Evolutionary conservation across 1,140 invertebrate species (phyloP).

Genomic region (Cyrtorhinus lividipennis): DNA sequence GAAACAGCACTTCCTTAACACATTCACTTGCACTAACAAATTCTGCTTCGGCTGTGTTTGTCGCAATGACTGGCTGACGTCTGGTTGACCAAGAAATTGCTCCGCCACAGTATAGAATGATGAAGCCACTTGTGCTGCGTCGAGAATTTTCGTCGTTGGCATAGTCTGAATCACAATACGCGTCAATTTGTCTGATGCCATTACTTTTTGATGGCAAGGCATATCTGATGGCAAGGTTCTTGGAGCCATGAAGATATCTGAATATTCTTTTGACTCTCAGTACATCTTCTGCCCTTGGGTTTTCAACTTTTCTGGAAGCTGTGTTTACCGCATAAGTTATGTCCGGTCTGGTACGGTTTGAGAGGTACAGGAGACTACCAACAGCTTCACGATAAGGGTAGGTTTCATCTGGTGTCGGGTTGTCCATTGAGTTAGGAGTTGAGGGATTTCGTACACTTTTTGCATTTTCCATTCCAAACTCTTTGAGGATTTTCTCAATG

Average conservation of each 20-base stretch:
- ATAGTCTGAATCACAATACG: slow-evolving; percentile 19
- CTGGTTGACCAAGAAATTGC: slow-evolving; percentile 19
- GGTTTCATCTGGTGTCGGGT: neutral
- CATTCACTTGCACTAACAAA: slow-evolving; percentile 16
- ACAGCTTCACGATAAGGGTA: slow-evolving; percentile 25
- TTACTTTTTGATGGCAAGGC: no score
- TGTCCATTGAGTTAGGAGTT: slow-evolving; percentile 6
- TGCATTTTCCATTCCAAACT: slow-evolving; percentile 1
- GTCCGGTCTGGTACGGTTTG: slow-evolving; percentile 28
- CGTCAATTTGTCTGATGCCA: neutral
- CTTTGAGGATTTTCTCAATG: slow-evolving; percentile 3
- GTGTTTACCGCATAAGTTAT: slow-evolving; percentile 28
- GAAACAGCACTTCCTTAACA: slow-evolving; percentile 20
- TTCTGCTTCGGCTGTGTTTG: slow-evolving; percentile 18
- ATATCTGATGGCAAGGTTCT: slow-evolving; percentile 10
- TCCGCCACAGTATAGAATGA: slow-evolving; percentile 17
- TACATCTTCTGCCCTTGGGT: slow-evolving; percentile 2
- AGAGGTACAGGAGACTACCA: slow-evolving; percentile 28
- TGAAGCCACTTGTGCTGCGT: slow-evolving; percentile 17
- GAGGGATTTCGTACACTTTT: slow-evolving; percentile 1
- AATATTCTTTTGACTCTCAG: slow-evolving; percentile 18
- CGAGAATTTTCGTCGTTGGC: slow-evolving; percentile 9
- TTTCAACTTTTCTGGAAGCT: slow-evolving; percentile 19
- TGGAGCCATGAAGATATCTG: slow-evolving; percentile 19
- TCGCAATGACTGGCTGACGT: slow-evolving; percentile 19